A percentile compares a stretch with the other conserved stretches of the same genome.
Evolutionary conservation across 2,113 vertebrate genomes (phyloP).

Genomic region (Sigmodon hispidus): DNA sequence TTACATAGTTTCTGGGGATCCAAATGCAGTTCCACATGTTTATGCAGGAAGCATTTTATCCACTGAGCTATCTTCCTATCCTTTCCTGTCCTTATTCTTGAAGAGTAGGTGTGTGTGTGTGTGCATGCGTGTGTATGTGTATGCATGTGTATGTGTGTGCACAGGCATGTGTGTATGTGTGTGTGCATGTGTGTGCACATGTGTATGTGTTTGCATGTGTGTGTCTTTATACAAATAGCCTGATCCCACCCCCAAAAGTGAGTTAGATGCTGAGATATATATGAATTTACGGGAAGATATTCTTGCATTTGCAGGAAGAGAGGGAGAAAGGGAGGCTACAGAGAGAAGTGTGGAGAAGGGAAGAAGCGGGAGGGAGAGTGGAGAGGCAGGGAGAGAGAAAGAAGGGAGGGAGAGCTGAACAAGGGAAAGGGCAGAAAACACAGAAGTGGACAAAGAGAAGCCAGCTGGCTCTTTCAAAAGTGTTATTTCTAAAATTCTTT

Average conservation of each 20-base stretch:
- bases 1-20: not conserved
- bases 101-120: conserved; percentile 8
- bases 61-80: not conserved
- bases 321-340: no score
- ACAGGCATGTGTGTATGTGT: no score
- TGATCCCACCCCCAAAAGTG: not conserved
- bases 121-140: not conserved
- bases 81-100: conserved; percentile 44
- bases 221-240: conserved; percentile 8
- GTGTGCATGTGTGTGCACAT: not conserved
- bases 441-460: not conserved
- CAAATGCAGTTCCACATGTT: not conserved
- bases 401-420: no score
- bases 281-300: conserved; percentile 46
- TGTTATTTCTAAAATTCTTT: conserved; percentile 54
- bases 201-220: not conserved
- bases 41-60: not conserved
- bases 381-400: not conserved
- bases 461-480: not conserved
- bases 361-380: not conserved
- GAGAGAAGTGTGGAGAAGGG: not conserved
- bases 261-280: conserved; percentile 20
- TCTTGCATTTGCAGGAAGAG: not conserved
- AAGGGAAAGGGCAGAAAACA: not conserved
- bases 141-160: not conserved